Base-by-base conservation (phyloP, 2,888 invertebrate species). In the Noctua comes region DNA sequence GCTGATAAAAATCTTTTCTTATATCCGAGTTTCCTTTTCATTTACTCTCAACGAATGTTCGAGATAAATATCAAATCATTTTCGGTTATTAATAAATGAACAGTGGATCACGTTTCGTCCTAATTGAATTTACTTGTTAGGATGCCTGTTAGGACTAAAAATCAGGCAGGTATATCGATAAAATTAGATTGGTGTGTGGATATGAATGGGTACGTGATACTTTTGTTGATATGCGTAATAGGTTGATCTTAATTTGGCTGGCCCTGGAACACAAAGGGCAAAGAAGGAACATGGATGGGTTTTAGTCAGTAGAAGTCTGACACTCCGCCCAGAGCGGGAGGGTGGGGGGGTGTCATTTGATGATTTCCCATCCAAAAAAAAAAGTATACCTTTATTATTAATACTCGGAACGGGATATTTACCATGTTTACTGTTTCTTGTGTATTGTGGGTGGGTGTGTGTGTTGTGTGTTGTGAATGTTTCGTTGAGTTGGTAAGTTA, bases 71-170 rank as follows among this genome's bases (percentile, higher is more conserved):
- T 69, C 54, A 74, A 68, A 78, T 79, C 79, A 62, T 62, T 74
- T 57, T 74, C 43, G 21, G 54, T 69, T 72, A 86, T 70, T 73
- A 75, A 73, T 75, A 66, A 79, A 70, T 62, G 40, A 74, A 72
- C 57, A 66, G n/a, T 62, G 18, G 40, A 62, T 73, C 84, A 66
- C 74, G 74, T 87, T 84, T 36, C 11, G 51, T 57, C 51, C 27
- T 73, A 86, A 86, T 80, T 79, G 51, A 80, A 85, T 80, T 80
- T 66, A 43, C 40, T 79, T 66, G 51, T 79, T 59, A 51, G 43
- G 51, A 24, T 78, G 68, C 59, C 84, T 59, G 51, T 43, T 27
- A 27, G 21, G 43, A 57, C 84, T 65, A 57, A 18, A 66, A 83
- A 68, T 83, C 54, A 46, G 36, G 21, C 64, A 31, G 16, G 31